Evolutionary conservation across 2,888 invertebrate species (phyloP).

Genomic region (Amphipyra berbera): DNA sequence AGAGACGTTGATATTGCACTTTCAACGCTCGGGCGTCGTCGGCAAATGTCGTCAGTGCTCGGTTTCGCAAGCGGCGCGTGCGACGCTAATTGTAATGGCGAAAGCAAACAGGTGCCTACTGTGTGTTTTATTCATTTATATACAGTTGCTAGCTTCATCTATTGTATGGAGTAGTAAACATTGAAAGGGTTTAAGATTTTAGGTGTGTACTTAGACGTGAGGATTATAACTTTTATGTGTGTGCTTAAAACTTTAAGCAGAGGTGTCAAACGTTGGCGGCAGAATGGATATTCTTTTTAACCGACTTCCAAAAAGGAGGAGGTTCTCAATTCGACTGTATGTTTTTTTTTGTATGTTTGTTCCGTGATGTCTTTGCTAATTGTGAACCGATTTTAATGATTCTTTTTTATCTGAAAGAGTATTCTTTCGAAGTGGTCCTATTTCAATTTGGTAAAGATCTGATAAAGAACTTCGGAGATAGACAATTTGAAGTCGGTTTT

Average conservation of each 20-base stretch:
- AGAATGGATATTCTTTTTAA: background rate
- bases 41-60: constrained; percentile 57
- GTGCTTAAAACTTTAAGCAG: background rate
- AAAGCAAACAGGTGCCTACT: constrained; percentile 70
- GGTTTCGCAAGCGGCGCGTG: constrained; percentile 71
- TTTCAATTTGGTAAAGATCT: too few relatives aligned
- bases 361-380: too few relatives aligned
- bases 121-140: constrained; percentile 65
- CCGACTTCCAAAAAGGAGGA: too few relatives aligned
- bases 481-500: too few relatives aligned
- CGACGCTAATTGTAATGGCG: constrained; percentile 69
- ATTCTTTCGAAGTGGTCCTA: too few relatives aligned
- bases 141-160: constrained; percentile 33
- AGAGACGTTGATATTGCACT: constrained; percentile 53
- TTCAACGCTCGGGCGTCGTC: constrained; percentile 46
- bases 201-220: constrained; percentile 1
- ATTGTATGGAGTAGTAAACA: constrained; percentile 15
- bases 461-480: too few relatives aligned
- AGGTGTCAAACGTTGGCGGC: constrained; percentile 17
- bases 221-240: constrained; percentile 2
- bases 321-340: too few relatives aligned
- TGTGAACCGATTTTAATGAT: too few relatives aligned
- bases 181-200: constrained; percentile 16
- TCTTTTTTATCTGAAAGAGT: too few relatives aligned
- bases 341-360: too few relatives aligned